Conservation (phyloP, 1,140 invertebrate species). For the Vollenhovia emeryi region DNA sequence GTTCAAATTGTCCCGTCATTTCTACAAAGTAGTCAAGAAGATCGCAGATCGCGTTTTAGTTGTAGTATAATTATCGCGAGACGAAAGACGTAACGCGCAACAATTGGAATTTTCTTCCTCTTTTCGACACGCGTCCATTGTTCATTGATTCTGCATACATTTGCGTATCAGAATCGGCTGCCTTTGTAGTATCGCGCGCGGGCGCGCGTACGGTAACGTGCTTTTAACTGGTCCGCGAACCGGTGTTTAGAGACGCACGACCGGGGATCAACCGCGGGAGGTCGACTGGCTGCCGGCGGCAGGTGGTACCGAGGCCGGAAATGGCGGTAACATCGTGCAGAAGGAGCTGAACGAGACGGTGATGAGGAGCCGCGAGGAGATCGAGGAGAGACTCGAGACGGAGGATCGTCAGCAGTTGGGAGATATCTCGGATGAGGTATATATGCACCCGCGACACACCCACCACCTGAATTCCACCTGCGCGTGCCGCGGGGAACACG, state of each 20-base stretch:
- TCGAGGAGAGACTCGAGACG: slow-evolving; percentile 92
- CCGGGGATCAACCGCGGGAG: slow-evolving; percentile 86
- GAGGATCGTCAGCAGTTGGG: slow-evolving; percentile 93
- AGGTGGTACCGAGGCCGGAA: slow-evolving; percentile 84
- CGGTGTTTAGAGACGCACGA: slow-evolving; percentile 79
- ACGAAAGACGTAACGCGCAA: not conserved
- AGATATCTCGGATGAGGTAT: slow-evolving; percentile 93
- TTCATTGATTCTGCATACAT: slow-evolving; percentile 32
- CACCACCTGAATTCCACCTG: slow-evolving; percentile 71
- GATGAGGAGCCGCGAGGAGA: slow-evolving; percentile 93
- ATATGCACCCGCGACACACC: slow-evolving; percentile 51
- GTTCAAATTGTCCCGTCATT: not conserved
- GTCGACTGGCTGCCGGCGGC: slow-evolving; percentile 87
- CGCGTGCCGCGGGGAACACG: slow-evolving; percentile 49
- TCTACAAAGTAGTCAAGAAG: not conserved
- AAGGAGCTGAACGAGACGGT: slow-evolving; percentile 91
- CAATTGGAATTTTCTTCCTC: not conserved
- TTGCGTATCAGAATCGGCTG: slow-evolving; percentile 31
- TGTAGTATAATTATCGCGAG: not conserved
- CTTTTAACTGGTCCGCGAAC: slow-evolving; percentile 45
- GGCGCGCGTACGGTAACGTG: slow-evolving; percentile 13
- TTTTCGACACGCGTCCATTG: slow-evolving; percentile 13
- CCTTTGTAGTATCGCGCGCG: slow-evolving; percentile 52
- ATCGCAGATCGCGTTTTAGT: not conserved
- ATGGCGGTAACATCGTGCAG: slow-evolving; percentile 89